Conservation (phyloP, 2,888 invertebrate genomes). For the Pachliopta kotzebuea region DNA sequence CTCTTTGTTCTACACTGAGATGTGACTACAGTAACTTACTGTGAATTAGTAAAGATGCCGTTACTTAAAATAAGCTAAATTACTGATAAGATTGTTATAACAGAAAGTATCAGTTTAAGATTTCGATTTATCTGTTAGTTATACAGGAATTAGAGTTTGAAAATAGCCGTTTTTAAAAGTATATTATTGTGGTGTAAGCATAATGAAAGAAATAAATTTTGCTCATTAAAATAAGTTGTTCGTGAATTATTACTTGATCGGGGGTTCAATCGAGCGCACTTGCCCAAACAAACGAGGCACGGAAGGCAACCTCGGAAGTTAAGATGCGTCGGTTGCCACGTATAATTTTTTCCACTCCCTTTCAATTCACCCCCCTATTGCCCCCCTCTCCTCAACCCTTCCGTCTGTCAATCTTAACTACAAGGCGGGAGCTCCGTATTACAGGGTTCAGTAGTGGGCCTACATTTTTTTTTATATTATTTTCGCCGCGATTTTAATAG, state of each 20-base stretch:
- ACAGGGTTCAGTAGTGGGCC: constrained; percentile 65
- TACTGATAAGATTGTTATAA: too few species aligned
- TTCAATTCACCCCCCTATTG: constrained; percentile 64
- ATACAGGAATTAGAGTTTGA: too few species aligned
- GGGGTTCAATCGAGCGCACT: constrained; percentile 35
- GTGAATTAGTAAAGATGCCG: not conserved
- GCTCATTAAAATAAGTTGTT: not conserved
- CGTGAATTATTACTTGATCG: constrained; percentile 2
- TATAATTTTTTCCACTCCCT: constrained; percentile 78
- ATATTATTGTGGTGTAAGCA: not conserved
- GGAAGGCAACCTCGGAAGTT: constrained; percentile 69
- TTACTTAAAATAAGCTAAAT: too few species aligned
- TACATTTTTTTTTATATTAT: constrained; percentile 59
- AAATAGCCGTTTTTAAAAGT: not conserved
- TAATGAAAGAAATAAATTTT: not conserved
- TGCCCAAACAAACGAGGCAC: constrained; percentile 48
- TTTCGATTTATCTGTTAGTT: not conserved
- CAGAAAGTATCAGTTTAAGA: too few species aligned
- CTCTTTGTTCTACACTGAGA: not conserved
- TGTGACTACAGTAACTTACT: not conserved
- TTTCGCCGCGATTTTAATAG: constrained; percentile 65
- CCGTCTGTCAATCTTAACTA: constrained; percentile 80
- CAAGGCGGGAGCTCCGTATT: constrained; percentile 63
- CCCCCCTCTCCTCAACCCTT: constrained; percentile 65
- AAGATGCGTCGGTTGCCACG: constrained; percentile 78